Percentiles rank a stretch among this genome's conserved stretches.
phyloP scores from a whole-genome alignment of 2,797 vertebrate genomes.

The Ciconia nigra region DNA sequence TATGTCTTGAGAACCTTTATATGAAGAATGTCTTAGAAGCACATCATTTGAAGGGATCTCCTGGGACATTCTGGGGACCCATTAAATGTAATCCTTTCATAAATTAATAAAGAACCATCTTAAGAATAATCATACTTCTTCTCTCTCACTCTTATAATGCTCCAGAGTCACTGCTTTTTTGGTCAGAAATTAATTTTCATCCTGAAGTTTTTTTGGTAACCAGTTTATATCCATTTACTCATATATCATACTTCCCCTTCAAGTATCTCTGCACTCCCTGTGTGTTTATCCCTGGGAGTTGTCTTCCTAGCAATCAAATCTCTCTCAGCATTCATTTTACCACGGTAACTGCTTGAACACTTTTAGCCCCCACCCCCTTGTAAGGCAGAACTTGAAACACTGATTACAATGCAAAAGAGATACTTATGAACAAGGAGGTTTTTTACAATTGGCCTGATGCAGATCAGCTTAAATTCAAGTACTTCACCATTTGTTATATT shows the following conservation, averaged over 20 bases:
- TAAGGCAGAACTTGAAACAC: neutral
- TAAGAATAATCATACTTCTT: neutral
- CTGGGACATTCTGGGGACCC: neutral
- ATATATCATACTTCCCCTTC: neutral
- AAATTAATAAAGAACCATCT: neutral
- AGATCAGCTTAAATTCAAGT: neutral
- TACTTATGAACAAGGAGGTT: neutral
- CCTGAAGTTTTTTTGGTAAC: neutral
- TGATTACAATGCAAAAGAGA: neutral
- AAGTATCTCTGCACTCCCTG: neutral
- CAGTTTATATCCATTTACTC: neutral
- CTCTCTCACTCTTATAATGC: rapidly evolving
- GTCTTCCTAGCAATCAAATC: neutral
- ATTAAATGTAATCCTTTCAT: neutral
- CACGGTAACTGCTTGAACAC: neutral
- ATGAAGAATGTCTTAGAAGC: neutral
- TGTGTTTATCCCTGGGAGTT: neutral
- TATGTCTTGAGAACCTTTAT: neutral
- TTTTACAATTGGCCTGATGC: neutral
- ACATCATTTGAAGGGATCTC: neutral
- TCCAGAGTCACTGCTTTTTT: neutral
- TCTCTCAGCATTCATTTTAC: neutral
- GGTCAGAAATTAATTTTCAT: neutral
- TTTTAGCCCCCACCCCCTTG: neutral
- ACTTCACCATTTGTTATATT: neutral